These are phyloP conservation scores for Catamblyrhynchus diadema DNA, from an alignment of 2,797 vertebrate species.

Conservation along the genomic window DNA sequence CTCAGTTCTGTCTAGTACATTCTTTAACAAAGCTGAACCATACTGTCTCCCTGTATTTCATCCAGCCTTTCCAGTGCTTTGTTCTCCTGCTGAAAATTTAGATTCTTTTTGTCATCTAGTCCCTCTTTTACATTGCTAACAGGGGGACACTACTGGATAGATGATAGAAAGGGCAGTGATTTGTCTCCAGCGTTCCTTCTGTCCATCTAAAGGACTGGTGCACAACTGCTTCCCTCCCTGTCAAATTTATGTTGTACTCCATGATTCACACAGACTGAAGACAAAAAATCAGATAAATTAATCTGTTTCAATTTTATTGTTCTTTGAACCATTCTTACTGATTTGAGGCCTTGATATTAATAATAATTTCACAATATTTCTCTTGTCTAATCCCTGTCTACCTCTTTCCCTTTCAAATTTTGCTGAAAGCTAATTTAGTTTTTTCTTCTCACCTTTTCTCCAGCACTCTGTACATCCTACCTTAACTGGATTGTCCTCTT, in stretches of 20 bases:
- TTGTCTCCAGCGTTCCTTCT: background rate
- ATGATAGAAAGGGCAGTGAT: background rate
- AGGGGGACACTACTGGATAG: background rate
- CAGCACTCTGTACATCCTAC: background rate
- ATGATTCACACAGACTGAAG: background rate
- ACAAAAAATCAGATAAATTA: background rate
- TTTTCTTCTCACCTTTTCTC: background rate
- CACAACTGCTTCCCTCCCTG: background rate
- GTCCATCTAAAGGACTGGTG: background rate
- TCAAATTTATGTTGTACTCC: background rate
- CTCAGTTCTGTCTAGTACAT: background rate
- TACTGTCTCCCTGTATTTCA: background rate
- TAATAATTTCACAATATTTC: background rate
- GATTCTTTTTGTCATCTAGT: background rate
- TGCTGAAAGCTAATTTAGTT: background rate
- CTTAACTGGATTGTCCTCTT: background rate
- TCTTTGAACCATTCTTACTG: background rate
- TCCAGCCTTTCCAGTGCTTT: background rate
- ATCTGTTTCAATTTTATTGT: background rate
- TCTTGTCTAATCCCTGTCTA: background rate
- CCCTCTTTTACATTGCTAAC: background rate
- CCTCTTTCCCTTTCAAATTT: background rate
- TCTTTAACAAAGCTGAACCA: background rate
- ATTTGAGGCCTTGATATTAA: background rate
- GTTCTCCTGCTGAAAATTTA: background rate